Base-by-base conservation (phyloP, 1,140 invertebrate genomes). In the Drosophila pseudoananassae region DNA sequence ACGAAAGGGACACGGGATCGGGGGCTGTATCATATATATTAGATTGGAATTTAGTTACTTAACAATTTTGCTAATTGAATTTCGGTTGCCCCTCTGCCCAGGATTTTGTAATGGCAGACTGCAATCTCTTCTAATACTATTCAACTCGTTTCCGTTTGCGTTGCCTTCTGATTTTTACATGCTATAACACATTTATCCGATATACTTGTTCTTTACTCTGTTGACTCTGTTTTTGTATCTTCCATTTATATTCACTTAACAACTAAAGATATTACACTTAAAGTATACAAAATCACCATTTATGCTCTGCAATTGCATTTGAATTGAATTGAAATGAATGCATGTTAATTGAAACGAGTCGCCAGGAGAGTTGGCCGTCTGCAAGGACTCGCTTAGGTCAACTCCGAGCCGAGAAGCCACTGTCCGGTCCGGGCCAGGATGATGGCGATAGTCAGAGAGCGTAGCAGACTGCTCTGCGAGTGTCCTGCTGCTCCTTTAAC, bases 261-360 rank as follows among this genome's bases (percentile, higher is more conserved):
- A 85, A 85, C 82, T 85, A 85, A 85, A 74, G 74, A 85, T 89
- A 71, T 88, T 89, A 89, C 78, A 88, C 84, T 88, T 88, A 83
- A 88, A 88, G 84, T 89, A 85, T 85, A 85, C 85, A 89, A 88
- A 88, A 88, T 88, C 83, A 89, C 84, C 84, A 78, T 89, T 88
- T 77, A 80, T 89, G 79, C 79, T 88, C 80, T 88, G 84, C 79
- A 88, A 85, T 89, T 88, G 83, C 78, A 88, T 84, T 89, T 84
- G 73, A 88, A 88, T 87, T 77, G 72, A 76, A 78, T 66, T 89
- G 76, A 78, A 87, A 78, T 75, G 64, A 71, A 76, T 76, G 52
- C 51, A 38, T 50, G 54, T 66, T 69, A 76, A 76, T 76, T 76
- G 72, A 76, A 69, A 43, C 72, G 45, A 73, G 69, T 73, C 31